Base-by-base conservation (phyloP, 2,797 vertebrate genomes). In the Myotis vivesi region DNA sequence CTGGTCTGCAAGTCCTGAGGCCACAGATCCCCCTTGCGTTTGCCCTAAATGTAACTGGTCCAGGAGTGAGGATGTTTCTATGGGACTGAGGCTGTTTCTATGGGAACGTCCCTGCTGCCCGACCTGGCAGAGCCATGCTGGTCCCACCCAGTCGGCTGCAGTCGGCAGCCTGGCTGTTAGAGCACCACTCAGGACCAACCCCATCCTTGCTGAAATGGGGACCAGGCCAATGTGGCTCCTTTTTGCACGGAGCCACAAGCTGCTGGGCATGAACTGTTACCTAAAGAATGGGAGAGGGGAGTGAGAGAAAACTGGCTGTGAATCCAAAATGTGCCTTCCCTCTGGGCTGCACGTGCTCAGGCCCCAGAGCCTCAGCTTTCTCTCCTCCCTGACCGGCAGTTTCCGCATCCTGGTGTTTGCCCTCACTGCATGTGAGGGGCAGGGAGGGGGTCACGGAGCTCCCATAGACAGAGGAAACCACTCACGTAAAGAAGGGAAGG, bases 391-490 rank as follows among this genome's bases (percentile, higher is more conserved):
- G 30, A 59, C 89, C 17, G 11, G 73, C 69, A 38, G 46, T 5
- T 55, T 22, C 76, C 79, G 81, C 88, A 53, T 20, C 68, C 94
- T 79, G 51, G 17, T 44, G 73, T 89, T 64, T 76, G 82, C 85
- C 23, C 59, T 82, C 53, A 88, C 46, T 41, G 49, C 38, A 41
- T 71, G 72, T 10, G 33, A 8, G 57, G 80, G 73, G 25, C 13
- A 6, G 66, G 55, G 71, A 75, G 77, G 59, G 75, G 80, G 71
- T 88, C 81, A 49, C 1, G 13, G 93, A 95, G 94, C 87, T 93
- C 91, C 86, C 49, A 4, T 64, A 92, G 87, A 51, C 72, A 28
- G 62, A 91, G 51, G n/a, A 92, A 79, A 76, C 75, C 94, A 75
- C 41, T 3, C 53, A 69, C 33, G 62, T 83, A 87, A 25, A 51